phyloP scores from a whole-genome alignment of 2,797 vertebrate species.

The Perodicticus potto region DNA sequence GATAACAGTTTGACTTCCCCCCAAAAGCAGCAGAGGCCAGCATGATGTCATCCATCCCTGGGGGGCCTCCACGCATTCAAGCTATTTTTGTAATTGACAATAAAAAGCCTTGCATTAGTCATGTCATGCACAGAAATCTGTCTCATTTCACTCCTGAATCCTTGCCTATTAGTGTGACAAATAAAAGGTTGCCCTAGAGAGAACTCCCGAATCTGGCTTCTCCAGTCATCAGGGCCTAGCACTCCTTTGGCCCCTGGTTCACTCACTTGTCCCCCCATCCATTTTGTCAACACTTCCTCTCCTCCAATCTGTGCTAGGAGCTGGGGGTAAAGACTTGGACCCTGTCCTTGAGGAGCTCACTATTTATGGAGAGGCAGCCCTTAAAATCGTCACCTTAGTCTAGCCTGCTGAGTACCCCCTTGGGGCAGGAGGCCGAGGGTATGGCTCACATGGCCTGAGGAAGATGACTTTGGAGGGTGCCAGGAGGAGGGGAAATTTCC shows the following conservation, averaged over 20 bases:
- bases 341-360: background rate
- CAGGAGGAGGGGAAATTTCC: background rate
- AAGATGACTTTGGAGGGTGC: background rate
- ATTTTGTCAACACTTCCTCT: background rate
- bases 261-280: background rate
- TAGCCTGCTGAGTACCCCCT: background rate
- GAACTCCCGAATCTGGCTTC: background rate
- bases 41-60: slow-evolving; percentile 50
- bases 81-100: slow-evolving; percentile 68
- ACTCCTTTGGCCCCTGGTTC: background rate
- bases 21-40: slow-evolving; percentile 39
- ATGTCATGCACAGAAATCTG: background rate
- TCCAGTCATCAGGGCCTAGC: background rate
- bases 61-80: slow-evolving; percentile 27
- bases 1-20: background rate
- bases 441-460: background rate
- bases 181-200: slow-evolving; percentile 18
- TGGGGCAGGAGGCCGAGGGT: background rate
- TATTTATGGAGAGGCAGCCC: background rate
- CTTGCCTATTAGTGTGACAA: slow-evolving; percentile 38
- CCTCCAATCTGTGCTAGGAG: background rate
- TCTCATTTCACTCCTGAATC: slow-evolving; percentile 60
- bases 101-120: slow-evolving; percentile 63
- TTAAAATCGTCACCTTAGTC: background rate
- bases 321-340: background rate